phyloP scores from a whole-genome alignment of 2,888 invertebrate species.

The Choreutis nemorana region DNA sequence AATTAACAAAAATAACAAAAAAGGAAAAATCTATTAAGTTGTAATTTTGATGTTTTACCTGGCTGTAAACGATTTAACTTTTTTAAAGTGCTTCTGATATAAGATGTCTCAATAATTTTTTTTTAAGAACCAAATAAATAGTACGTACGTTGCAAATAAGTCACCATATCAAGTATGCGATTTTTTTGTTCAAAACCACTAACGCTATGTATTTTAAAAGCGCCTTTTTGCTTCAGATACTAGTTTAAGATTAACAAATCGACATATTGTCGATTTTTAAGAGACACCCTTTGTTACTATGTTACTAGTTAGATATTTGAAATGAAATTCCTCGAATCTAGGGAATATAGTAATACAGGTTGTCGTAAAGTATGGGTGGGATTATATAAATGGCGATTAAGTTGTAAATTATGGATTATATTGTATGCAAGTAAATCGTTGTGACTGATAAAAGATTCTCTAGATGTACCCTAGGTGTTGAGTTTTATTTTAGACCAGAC shows the following conservation, averaged over 20 bases:
- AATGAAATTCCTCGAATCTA: conserved; percentile 9
- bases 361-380: too few species aligned
- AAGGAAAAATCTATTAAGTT: too few species aligned
- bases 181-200: conserved; percentile 9
- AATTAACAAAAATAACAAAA: too few species aligned
- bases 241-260: conserved; percentile 12
- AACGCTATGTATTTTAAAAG: conserved; percentile 12
- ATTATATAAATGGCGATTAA: conserved; percentile 31
- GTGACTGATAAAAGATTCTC: conserved; percentile 26
- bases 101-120: too few species aligned
- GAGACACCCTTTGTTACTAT: conserved; percentile 13
- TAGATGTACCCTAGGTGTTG: conserved; percentile 22
- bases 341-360: conserved; percentile 16
- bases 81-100: too few species aligned
- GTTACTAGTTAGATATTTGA: conserved; percentile 8
- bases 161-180: too few species aligned
- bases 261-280: conserved; percentile 18
- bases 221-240: conserved; percentile 16
- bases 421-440: conserved; percentile 24
- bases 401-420: conserved; percentile 22
- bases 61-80: too few species aligned
- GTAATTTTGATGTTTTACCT: too few species aligned
- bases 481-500: conserved; percentile 7
- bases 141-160: too few species aligned
- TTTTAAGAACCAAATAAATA: too few species aligned